Percentiles rank a stretch among this genome's conserved stretches.
Evolutionary conservation across 2,113 vertebrate genomes (phyloP).

Genomic region (Coturnix japonica): DNA sequence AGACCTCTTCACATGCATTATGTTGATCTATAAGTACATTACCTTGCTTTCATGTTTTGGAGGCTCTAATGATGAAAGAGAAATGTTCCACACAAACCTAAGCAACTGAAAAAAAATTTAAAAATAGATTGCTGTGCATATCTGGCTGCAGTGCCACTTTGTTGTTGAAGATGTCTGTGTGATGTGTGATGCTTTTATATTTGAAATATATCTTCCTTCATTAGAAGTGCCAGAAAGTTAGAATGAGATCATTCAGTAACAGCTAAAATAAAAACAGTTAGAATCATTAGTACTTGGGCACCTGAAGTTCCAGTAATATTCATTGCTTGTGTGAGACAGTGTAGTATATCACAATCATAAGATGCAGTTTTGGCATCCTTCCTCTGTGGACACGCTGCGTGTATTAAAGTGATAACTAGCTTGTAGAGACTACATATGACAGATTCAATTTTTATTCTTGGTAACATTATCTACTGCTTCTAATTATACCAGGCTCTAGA

Average conservation of each 20-base stretch:
- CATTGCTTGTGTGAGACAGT: not conserved
- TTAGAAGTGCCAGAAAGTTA: not conserved
- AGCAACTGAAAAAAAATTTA: not conserved
- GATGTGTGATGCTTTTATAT: not conserved
- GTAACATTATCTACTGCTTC: not conserved
- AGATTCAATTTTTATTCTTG: not conserved
- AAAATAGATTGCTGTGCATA: not conserved
- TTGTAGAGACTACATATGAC: not conserved
- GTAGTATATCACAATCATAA: not conserved
- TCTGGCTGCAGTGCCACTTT: not conserved
- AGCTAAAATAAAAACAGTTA: not conserved
- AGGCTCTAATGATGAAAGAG: not conserved
- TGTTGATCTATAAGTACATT: slow-evolving; percentile 31
- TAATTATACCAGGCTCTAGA: not conserved
- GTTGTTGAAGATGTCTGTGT: not conserved
- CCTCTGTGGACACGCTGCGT: not conserved
- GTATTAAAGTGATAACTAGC: not conserved
- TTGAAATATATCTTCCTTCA: not conserved
- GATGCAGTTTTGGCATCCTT: not conserved
- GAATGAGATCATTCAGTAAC: not conserved
- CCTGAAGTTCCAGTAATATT: not conserved
- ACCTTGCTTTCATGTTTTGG: not conserved
- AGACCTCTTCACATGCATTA: slow-evolving; percentile 18
- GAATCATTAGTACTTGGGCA: not conserved
- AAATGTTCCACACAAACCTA: not conserved